Base-by-base conservation (phyloP, 2,113 vertebrate species). In the Thymallus thymallus region DNA sequence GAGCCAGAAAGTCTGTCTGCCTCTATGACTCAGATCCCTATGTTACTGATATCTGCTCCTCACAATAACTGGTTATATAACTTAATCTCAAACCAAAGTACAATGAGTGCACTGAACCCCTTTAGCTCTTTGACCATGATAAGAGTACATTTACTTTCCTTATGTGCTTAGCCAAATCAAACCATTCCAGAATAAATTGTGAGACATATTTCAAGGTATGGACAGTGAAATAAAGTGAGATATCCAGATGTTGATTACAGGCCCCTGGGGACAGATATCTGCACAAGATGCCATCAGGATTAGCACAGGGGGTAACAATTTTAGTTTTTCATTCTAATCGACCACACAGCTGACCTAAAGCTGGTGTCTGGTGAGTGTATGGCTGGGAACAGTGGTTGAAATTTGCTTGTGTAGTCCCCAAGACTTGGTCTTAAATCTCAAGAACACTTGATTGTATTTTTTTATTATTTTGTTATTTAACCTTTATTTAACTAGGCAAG, bases 221-320 rank as follows among this genome's bases (percentile, higher is more conserved):
- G 51, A 1, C 56, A 60, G 18, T 60, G 20, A 60, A 9, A 60
- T 24, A 46, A 68, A 68, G 69, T n/a, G 67, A 23, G 29, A 62
- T 58, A 61, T 75, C 41, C 23, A 86, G 69, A 84, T 88, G 77
- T 79, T 71, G 76, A 82, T 82, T 65, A 80, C 66, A 78, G 64
- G 64, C 48, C 71, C 74, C 41, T 1, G 10, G 65, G 35, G 65
- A 56, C 45, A 67, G 60, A 79, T 46, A 68, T 69, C 56, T 23
- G 55, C 32, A 63, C 22, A 72, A 76, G 51, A 35, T 62, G 51
- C 51, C 56, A 51, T 72, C 55, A 51, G 63, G 56, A 76, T 82
- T 68, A 75, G 68, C 68, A n/a, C 20, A 16, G 5, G n/a, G 2
- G 18, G 3, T 62, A 22, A 72, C 18, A 51, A n/a, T 41, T 60